Base-by-base conservation (phyloP, 2,888 invertebrate species). In the Neoascia interrupta region DNA sequence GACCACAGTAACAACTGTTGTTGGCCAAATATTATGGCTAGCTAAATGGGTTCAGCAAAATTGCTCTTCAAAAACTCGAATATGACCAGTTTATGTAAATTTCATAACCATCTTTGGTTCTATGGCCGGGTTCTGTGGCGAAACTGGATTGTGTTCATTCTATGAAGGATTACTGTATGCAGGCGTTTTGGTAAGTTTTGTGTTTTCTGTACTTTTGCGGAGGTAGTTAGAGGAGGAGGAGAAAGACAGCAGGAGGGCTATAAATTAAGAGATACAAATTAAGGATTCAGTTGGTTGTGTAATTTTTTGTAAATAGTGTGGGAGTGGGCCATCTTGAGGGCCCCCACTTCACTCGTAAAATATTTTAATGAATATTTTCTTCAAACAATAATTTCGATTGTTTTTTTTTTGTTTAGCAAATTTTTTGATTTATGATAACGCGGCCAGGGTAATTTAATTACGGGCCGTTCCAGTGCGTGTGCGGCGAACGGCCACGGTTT, bases 41-140 rank as follows among this genome's bases (percentile, higher is more conserved):
- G n/a, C n/a, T 64, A 41, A 66, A 47, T 54, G 60, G 64, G 64
- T 64, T 39, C 15, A 36, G 43, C 45, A 47, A 31, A 72, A 76
- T 76, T 64, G 36, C 70, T 60, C 41, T 47, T 64, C 76, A 72
- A 72, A 69, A 72, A 34, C 72, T 31, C 58, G 28, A 64, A 70
- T 72, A 64, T 72, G 64, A 76, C 64, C 53, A 72, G 34, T 76
- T 76, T 76, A 76, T 76, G 76, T 34, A 64, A 64, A 76, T 76
- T 60, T 58, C 28, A 60, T 39, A 41, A 43, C 61, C 68, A 69
- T 74, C 61, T 61, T 68, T 28, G 69, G 47, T 49, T 61, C n/a
- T n/a, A 53, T 56, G 47, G 41, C 11, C 13, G 19, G 19, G 23
- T 11, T n/a, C 5, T 41, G 28, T 28, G 56, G 19, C 34, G 15